Base-by-base conservation (phyloP, 2,113 vertebrate species). In the Pollimyrus isidori region DNA sequence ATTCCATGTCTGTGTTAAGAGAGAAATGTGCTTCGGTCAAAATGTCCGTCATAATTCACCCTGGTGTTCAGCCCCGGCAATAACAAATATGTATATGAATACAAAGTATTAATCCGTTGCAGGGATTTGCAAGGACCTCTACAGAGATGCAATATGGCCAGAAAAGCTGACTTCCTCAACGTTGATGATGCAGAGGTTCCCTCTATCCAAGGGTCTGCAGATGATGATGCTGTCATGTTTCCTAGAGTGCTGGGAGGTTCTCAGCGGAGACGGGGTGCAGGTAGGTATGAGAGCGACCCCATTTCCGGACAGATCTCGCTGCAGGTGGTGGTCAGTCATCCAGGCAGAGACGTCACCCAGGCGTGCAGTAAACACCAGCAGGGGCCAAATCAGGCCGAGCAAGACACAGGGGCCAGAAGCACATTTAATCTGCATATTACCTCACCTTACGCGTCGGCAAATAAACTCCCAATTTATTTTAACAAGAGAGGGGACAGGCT, bases 401-500 rank as follows among this genome's bases (percentile, higher is more conserved):
- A 15, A 15, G 73, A 80, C 11, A 39, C 2, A 7, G 35, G 35
- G 15, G 35, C 13, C 17, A 2, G 30, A 80, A 80, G n/a, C 73
- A 42, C 73, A 42, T 80, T 80, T 80, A 80, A 80, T 80, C 73
- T 80, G 73, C 73, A 80, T 42, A 80, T 80, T 42, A 80, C 73
- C 73, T 80, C 15, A 42, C 15, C 73, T 80, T 42, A 80, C 5
- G 2, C 6, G 15, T 42, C 73, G 5, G 73, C 73, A 42, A 80
- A 80, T 80, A 80, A 80, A 80, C 73, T 80, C 42, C 73, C 73
- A 42, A 80, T 80, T 80, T 80, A 80, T 80, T 80, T 80, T 80
- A 80, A 80, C 73, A 10, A 42, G 73, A 80, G 35, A 39, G 73
- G 39, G 73, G 73, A 42, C 73, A 80, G 73, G 73, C 35, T 19